These are phyloP conservation scores for Morpho achilles DNA, from an alignment of 2,888 invertebrate species.

Conservation along the genomic window DNA sequence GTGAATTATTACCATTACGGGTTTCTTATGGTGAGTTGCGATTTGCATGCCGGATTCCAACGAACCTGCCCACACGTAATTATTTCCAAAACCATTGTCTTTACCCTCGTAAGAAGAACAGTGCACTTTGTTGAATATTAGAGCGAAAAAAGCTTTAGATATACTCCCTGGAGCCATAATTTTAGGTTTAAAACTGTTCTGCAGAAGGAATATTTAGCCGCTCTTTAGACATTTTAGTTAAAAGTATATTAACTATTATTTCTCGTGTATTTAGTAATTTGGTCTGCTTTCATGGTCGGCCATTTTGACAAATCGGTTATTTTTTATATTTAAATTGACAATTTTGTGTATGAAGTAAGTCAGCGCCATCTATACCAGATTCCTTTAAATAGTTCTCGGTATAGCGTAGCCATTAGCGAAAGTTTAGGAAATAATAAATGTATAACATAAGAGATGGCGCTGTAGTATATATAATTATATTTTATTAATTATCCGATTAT, in stretches of 20 bases:
- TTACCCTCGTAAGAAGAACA: slow-evolving; percentile 43
- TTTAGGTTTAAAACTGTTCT: slow-evolving; percentile 14
- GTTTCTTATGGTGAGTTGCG: slow-evolving; percentile 70
- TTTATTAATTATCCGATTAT: neutral
- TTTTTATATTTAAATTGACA: neutral
- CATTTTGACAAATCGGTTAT: slow-evolving; percentile 14
- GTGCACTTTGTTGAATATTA: slow-evolving; percentile 47
- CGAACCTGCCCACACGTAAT: slow-evolving; percentile 68
- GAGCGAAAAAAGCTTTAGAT: slow-evolving; percentile 47
- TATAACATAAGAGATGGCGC: slow-evolving; percentile 18
- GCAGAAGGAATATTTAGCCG: slow-evolving; percentile 20
- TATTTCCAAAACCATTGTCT: slow-evolving; percentile 67
- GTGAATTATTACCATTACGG: slow-evolving; percentile 83
- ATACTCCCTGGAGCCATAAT: slow-evolving; percentile 53
- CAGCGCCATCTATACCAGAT: slow-evolving; percentile 25
- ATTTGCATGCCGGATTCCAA: slow-evolving; percentile 62
- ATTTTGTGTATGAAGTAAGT: too few species aligned
- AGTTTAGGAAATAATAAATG: neutral
- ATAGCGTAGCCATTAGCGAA: neutral
- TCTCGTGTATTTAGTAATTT: slow-evolving; percentile 8
- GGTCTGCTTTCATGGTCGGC: slow-evolving; percentile 7
- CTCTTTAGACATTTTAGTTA: slow-evolving; percentile 45
- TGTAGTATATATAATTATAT: neutral
- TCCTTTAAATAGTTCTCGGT: neutral
- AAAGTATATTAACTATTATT: too few species aligned